Conservation (phyloP, 2,888 invertebrate species). For the Agrilus mali region DNA sequence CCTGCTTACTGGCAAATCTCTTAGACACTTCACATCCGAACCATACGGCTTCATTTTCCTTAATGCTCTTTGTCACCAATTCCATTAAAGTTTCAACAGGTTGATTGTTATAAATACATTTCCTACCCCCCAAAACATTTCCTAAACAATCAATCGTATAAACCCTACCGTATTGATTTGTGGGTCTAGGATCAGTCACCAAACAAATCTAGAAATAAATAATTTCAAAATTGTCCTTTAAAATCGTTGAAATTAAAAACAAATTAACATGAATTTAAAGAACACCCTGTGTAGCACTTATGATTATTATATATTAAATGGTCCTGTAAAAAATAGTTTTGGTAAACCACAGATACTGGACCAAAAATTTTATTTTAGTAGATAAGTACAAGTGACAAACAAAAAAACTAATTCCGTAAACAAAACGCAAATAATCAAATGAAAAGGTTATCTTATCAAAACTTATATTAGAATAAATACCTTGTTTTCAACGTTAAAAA, state of each 20-base stretch:
- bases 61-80: slow-evolving; percentile 62
- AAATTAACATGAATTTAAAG: no score
- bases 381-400: no score
- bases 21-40: slow-evolving; percentile 85
- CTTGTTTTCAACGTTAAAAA: slow-evolving; percentile 73
- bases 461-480: slow-evolving; percentile 31
- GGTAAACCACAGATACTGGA: no score
- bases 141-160: slow-evolving; percentile 82
- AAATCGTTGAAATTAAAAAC: no score
- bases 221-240: not conserved
- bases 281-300: no score
- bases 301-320: no score
- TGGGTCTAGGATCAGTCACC: slow-evolving; percentile 72
- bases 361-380: no score
- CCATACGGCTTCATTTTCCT: slow-evolving; percentile 78
- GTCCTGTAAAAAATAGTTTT: no score
- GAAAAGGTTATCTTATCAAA: no score
- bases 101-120: slow-evolving; percentile 79
- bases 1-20: slow-evolving; percentile 63
- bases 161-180: slow-evolving; percentile 63
- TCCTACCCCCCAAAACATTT: slow-evolving; percentile 72
- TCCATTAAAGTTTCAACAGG: slow-evolving; percentile 65
- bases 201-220: slow-evolving; percentile 54
- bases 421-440: no score
- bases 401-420: no score